phyloP scores from a whole-genome alignment of 2,888 invertebrate genomes.

The Macrosiphum euphorbiae region DNA sequence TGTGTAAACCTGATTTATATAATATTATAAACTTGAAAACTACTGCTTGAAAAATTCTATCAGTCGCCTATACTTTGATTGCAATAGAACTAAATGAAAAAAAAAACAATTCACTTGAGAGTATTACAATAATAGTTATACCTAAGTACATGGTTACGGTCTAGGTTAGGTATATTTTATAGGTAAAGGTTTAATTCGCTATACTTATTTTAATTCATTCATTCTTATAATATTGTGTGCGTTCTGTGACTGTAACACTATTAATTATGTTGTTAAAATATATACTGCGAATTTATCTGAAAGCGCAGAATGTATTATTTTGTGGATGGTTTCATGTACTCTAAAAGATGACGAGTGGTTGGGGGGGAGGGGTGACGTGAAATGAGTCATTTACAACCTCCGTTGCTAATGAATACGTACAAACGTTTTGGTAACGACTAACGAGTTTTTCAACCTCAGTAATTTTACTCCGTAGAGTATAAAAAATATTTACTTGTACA shows the following conservation, averaged over 20 bases:
- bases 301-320: neutral
- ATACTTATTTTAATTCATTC: neutral
- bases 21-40: conserved; percentile 25
- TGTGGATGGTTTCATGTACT: neutral
- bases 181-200: neutral
- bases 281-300: neutral
- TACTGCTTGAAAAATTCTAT: conserved; percentile 23
- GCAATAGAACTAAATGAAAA: neutral
- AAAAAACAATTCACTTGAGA: neutral
- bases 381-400: conserved; percentile 15
- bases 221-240: neutral
- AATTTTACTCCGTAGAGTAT: neutral
- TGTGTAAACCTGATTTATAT: conserved; percentile 39
- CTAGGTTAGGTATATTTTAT: neutral
- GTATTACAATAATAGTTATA: neutral
- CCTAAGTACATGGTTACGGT: neutral
- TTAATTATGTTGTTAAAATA: conserved; percentile 3
- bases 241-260: neutral
- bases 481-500: conserved; percentile 1
- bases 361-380: neutral
- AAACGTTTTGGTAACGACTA: neutral
- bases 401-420: conserved; percentile 13
- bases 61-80: neutral
- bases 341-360: neutral
- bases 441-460: conserved; percentile 20